Evolutionary conservation across 2,113 vertebrate species (phyloP).

Genomic region (Psophia crepitans): DNA sequence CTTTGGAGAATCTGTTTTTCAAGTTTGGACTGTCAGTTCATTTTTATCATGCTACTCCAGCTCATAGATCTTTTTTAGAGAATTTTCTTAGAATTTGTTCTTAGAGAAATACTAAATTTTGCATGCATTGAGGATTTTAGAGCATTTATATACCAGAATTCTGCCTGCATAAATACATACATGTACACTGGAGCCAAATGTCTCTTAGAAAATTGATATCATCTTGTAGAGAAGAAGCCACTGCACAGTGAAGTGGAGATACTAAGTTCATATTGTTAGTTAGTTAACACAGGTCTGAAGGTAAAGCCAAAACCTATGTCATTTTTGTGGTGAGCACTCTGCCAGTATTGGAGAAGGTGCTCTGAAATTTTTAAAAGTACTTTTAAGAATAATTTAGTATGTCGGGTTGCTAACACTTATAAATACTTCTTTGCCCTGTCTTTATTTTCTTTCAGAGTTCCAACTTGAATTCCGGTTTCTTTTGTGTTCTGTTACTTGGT

Average conservation of each 20-base stretch:
- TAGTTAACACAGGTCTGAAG: background rate
- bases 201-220: background rate
- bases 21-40: background rate
- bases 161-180: background rate
- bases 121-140: background rate
- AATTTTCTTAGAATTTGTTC: background rate
- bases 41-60: background rate
- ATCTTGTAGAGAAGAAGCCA: background rate
- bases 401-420: background rate
- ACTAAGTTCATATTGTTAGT: background rate
- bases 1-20: background rate
- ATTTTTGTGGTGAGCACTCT: background rate
- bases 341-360: background rate
- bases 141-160: background rate
- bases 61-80: background rate
- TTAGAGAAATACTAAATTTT: background rate
- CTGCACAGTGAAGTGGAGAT: background rate
- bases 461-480: background rate
- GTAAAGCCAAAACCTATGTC: background rate
- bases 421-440: background rate
- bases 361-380: background rate
- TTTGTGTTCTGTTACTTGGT: background rate
- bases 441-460: background rate
- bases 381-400: background rate
- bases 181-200: background rate